A percentile compares a stretch with the other conserved stretches of the same genome.
Evolutionary conservation across 2,113 vertebrate species (phyloP).

Genomic region (Arenaria interpres): DNA sequence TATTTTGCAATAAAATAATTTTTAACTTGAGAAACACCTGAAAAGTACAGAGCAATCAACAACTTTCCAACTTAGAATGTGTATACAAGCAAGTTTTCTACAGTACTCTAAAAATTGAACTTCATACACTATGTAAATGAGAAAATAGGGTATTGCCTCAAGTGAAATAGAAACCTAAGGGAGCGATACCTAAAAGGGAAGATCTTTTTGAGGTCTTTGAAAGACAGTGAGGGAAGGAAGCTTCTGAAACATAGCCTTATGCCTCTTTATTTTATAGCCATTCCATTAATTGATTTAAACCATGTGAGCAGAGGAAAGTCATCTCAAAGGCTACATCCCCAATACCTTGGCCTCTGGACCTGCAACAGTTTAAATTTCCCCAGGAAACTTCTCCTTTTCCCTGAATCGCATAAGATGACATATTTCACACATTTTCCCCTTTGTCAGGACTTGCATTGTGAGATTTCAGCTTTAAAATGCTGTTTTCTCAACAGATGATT

Average conservation of each 20-base stretch:
- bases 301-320: background rate
- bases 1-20: background rate
- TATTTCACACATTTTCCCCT: background rate
- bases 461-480: background rate
- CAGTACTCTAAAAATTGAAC: fast-evolving
- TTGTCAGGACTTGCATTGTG: background rate
- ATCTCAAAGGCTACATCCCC: background rate
- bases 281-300: background rate
- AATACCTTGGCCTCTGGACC: background rate
- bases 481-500: background rate
- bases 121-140: background rate
- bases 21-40: background rate
- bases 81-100: background rate
- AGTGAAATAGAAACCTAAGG: background rate
- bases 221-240: background rate
- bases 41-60: background rate
- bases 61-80: background rate
- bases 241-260: background rate
- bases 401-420: background rate
- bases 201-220: background rate
- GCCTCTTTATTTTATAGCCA: background rate
- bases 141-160: background rate
- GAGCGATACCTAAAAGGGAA: background rate
- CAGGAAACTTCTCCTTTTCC: background rate
- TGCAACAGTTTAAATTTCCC: background rate